Conservation (phyloP, 1,140 invertebrate species). For the Drosophila ananassae region DNA sequence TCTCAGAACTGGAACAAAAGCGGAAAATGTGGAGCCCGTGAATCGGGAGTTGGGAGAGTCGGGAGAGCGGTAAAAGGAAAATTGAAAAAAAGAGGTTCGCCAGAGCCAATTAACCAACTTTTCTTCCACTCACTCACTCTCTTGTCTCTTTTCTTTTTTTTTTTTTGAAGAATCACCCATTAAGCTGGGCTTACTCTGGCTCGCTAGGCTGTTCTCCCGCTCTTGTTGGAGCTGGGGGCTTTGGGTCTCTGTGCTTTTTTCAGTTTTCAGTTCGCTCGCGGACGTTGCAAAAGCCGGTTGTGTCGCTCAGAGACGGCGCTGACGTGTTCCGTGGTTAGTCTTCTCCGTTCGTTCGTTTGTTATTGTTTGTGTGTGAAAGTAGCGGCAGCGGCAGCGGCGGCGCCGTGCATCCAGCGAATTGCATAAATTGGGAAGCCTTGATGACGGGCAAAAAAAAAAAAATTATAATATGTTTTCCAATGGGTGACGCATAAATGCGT, state of each 20-base stretch:
- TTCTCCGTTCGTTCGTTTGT: conserved; percentile 39
- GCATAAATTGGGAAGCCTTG: conserved; percentile 65
- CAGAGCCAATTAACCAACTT: conserved; percentile 66
- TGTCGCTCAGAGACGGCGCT: conserved; percentile 15
- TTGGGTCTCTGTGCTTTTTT: conserved; percentile 38
- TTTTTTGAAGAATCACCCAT: conserved; percentile 2
- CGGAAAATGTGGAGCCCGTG: conserved; percentile 18
- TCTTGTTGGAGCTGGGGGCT: conserved; percentile 18
- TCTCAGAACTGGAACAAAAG: conserved; percentile 72
- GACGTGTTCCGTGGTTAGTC: neutral
- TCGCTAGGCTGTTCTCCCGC: neutral
- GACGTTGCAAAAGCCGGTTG: conserved; percentile 68
- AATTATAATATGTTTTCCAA: conserved; percentile 27
- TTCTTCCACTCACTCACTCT: conserved; percentile 2
- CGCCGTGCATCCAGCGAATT: conserved; percentile 45
- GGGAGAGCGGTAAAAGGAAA: conserved; percentile 48
- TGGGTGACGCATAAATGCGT: conserved; percentile 69
- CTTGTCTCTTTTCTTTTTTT: too few species aligned
- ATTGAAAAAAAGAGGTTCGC: conserved; percentile 62
- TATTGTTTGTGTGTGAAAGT: conserved; percentile 77
- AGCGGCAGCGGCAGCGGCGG: conserved; percentile 28
- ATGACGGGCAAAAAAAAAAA: conserved; percentile 10
- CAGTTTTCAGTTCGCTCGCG: conserved; percentile 60
- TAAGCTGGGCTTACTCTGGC: neutral
- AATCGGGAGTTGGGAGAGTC: conserved; percentile 7